Evolutionary conservation across 2,797 vertebrate species (phyloP).

Genomic region (Percopsis omiscomaycus): DNA sequence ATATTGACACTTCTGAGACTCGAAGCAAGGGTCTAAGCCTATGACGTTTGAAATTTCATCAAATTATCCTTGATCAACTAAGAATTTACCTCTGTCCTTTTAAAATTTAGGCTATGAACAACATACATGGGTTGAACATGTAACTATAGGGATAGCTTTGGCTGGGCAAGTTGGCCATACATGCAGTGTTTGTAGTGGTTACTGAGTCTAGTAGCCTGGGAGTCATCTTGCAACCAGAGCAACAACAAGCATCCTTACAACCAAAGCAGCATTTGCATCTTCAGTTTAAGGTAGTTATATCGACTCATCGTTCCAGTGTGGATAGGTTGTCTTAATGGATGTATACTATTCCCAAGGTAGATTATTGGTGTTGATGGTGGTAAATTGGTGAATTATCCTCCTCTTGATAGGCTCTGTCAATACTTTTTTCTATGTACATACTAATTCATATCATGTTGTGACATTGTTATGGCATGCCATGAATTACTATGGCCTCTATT

Average conservation of each 20-base stretch:
- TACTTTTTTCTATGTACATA: constrained; percentile 9
- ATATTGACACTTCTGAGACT: too few species aligned
- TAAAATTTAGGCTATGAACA: too few species aligned
- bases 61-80: too few species aligned
- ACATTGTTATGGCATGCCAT: too few species aligned
- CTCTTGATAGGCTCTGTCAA: constrained; percentile 28
- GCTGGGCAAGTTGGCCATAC: constrained; percentile 38
- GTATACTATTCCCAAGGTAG: constrained; percentile 14
- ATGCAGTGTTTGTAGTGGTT: constrained; percentile 75
- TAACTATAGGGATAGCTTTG: constrained; percentile 22
- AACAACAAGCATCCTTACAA: constrained; percentile 42
- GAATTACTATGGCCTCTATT: too few species aligned
- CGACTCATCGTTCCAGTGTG: constrained; percentile 39
- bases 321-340: constrained; percentile 30
- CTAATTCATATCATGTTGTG: too few species aligned
- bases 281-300: constrained; percentile 36
- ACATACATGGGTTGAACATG: too few species aligned
- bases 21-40: too few species aligned
- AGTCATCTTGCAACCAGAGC: constrained; percentile 69
- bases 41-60: too few species aligned
- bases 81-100: too few species aligned
- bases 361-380: background rate
- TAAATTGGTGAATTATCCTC: constrained; percentile 36
- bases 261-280: constrained; percentile 54
- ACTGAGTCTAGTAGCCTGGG: constrained; percentile 67